Evolutionary conservation across 2,113 vertebrate species (phyloP), one percentile per base, ranked within the genome.

Genomic region (Apaloderma vittatum): DNA sequence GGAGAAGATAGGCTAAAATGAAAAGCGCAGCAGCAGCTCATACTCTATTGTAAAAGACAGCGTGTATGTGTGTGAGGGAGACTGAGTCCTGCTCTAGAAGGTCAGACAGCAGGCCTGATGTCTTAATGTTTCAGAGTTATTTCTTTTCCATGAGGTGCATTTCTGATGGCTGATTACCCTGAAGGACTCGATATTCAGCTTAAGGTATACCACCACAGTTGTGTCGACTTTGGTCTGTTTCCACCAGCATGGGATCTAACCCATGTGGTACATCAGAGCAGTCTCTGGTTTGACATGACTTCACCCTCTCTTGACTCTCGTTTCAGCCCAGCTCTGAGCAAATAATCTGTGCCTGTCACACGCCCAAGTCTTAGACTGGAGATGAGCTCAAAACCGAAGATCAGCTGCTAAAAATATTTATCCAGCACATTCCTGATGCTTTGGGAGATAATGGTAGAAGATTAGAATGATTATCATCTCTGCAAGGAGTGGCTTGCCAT

Each of bases 381-480:
- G 23, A 68, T 73, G 62, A 82, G 21, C 71, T 87, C 74, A 65
- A 68, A 86, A 52, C 24, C 72, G 32, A 59, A 87, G 16, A 3
- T 3, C 23, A 74, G 75, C 43, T 58, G n/a, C 24, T 40, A 40
- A 40, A 92, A 83, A 70, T 94, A 92, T 93, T 95, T 94, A 83
- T 57, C 67, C 58, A 95, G 63, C 17, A 77, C 63, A 63, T 79
- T 83, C 92, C 24, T 32, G 29, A 70, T 84, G 55, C 43, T 91
- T 74, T 57, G 43, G 43, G 54, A 83, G 67, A 80, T 90, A 73
- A 90, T 54, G 63, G 58, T 4, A 71, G 54, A 93, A 88, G 62
- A 90, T 90, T 73, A 90, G 45, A 88, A 76, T 43, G 9, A 86
- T 86, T 73, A 70, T 32, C 12, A 58, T 80, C 63, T 80, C 86